Conservation (phyloP, 2,113 vertebrate species). For the Oxyruncus cristatus region DNA sequence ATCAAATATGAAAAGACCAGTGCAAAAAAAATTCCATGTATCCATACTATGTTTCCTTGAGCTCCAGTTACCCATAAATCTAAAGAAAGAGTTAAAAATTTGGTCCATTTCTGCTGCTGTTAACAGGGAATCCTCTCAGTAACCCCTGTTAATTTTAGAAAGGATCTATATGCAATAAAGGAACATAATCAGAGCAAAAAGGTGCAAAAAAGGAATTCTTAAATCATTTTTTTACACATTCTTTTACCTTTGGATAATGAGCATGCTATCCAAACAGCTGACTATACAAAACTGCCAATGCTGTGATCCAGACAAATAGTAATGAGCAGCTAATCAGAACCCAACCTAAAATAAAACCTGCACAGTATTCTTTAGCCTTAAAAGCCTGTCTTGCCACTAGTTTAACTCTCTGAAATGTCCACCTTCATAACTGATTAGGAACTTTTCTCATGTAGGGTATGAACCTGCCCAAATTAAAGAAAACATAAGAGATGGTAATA, state of each 20-base stretch:
- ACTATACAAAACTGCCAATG: neutral
- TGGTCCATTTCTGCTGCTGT: neutral
- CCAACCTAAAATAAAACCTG: neutral
- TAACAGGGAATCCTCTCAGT: neutral
- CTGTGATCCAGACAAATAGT: conserved; percentile 20
- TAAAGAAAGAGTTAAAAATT: neutral
- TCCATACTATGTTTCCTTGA: neutral
- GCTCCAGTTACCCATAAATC: neutral
- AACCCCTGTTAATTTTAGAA: neutral
- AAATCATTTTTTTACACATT: neutral
- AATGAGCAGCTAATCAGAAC: conserved; percentile 27
- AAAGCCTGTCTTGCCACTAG: neutral
- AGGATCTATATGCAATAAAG: neutral
- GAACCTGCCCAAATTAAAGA: neutral
- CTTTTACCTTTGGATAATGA: conserved; percentile 20
- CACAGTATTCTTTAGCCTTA: neutral
- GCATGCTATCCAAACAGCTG: conserved; percentile 7
- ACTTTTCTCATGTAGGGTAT: neutral
- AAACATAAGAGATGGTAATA: neutral
- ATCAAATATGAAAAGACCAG: neutral
- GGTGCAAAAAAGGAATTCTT: neutral
- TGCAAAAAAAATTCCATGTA: neutral
- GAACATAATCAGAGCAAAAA: neutral
- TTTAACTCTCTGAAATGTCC: neutral
- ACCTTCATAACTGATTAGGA: neutral